These are phyloP conservation scores for Pachypanchax playfairii DNA, from an alignment of 2,113 vertebrate species.

Conservation along the genomic window DNA sequence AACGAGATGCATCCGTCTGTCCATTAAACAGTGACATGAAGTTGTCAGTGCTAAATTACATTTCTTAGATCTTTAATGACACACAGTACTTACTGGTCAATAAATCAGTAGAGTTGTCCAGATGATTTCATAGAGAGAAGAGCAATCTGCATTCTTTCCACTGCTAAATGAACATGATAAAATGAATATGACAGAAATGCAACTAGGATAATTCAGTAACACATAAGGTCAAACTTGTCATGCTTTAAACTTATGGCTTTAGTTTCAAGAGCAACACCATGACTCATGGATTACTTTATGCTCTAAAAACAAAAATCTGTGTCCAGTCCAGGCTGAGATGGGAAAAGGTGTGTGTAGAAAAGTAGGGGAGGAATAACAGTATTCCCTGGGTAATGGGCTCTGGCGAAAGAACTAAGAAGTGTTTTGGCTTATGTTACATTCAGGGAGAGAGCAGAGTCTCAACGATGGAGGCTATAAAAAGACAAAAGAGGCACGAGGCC, in stretches of 20 bases:
- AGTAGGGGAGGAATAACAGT: conserved; percentile 75
- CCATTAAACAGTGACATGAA: not conserved
- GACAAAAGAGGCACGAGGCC: conserved; percentile 82
- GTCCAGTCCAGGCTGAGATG: conserved; percentile 63
- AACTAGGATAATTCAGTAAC: conserved; percentile 44
- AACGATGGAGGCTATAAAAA: conserved; percentile 83
- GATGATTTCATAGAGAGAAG: conserved; percentile 45
- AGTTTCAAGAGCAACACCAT: conserved; percentile 47
- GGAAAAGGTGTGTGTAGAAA: conserved; percentile 74
- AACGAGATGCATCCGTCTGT: not conserved
- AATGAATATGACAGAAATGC: conserved; percentile 44
- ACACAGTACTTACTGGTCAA: not conserved
- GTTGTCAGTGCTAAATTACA: conserved; percentile 11
- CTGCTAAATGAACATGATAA: conserved; percentile 29
- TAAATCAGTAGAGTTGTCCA: conserved; percentile 34
- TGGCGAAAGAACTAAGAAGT: conserved; percentile 82
- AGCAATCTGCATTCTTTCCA: conserved; percentile 27
- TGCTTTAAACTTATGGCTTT: conserved; percentile 35
- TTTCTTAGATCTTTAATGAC: not conserved
- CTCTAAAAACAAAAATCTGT: conserved; percentile 63
- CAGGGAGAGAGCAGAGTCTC: conserved; percentile 76
- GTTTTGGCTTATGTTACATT: conserved; percentile 79
- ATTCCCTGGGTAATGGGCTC: conserved; percentile 73
- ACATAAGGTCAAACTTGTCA: conserved; percentile 48
- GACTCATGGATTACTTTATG: conserved; percentile 59